Evolutionary conservation across 2,888 invertebrate genomes (phyloP).

Genomic region (Eupithecia tripunctaria): DNA sequence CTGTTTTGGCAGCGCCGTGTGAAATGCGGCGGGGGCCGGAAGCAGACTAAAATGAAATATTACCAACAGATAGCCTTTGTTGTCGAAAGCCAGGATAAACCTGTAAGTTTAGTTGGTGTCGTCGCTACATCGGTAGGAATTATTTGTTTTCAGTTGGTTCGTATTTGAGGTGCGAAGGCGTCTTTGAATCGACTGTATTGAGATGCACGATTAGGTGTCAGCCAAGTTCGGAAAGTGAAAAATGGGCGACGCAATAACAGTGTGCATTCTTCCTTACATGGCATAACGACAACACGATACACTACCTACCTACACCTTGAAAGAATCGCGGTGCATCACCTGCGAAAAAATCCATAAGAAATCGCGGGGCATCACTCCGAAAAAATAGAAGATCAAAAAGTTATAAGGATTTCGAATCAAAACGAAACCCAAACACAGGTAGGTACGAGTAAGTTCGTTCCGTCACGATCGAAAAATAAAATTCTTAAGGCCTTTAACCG

Average conservation of each 20-base stretch:
- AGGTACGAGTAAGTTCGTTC: neutral
- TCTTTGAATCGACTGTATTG: neutral
- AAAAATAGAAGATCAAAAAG: neutral
- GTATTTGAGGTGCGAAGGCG: neutral
- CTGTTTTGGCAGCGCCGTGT: constrained; percentile 68
- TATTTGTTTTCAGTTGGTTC: neutral
- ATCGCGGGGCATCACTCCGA: neutral
- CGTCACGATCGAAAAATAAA: neutral
- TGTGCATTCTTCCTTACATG: too few species aligned
- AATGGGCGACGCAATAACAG: too few species aligned
- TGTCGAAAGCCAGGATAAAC: constrained; percentile 1
- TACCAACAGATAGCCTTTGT: neutral
- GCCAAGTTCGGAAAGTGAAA: too few species aligned
- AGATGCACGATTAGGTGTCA: too few species aligned
- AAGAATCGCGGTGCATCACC: neutral
- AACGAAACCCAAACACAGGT: neutral
- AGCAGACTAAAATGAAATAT: constrained; percentile 59
- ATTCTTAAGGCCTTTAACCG: neutral
- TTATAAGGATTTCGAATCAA: neutral
- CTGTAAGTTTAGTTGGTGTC: neutral
- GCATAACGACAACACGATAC: too few species aligned
- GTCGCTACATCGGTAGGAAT: neutral
- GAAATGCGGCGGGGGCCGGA: constrained; percentile 62
- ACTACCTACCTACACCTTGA: too few species aligned
- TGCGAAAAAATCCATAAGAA: neutral